phyloP scores from a whole-genome alignment of 2,888 invertebrate genomes.

The Athalia circularis region DNA sequence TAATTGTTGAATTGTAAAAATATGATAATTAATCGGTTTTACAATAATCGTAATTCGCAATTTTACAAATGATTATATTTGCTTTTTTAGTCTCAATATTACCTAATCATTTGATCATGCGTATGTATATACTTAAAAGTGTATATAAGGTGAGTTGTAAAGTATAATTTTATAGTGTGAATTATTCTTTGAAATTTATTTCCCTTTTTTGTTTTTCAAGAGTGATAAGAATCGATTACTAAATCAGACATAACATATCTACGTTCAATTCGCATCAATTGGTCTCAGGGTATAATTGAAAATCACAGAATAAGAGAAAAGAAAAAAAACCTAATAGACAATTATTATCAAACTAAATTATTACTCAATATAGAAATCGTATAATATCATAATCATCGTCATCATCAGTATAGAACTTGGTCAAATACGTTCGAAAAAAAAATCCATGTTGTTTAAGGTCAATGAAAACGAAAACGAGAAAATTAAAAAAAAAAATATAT shows the following conservation, averaged over 20 bases:
- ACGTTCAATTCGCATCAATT: too few relatives aligned
- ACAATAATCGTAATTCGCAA: conserved; percentile 13
- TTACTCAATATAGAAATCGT: neutral
- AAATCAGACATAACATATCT: too few relatives aligned
- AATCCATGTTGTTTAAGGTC: neutral
- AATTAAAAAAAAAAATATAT: conserved; percentile 56
- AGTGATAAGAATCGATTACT: too few relatives aligned
- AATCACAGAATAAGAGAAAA: neutral
- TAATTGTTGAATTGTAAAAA: conserved; percentile 49
- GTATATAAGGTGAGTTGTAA: neutral
- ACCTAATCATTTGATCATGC: neutral
- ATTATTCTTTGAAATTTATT: too few relatives aligned
- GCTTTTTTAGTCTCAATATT: neutral
- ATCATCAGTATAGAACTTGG: conserved; percentile 29
- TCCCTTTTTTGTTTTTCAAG: neutral
- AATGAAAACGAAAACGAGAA: conserved; percentile 54
- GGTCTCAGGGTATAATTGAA: neutral
- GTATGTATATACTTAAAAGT: neutral
- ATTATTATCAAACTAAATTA: conserved; percentile 28
- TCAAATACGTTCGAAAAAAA: conserved; percentile 1
- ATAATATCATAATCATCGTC: conserved; percentile 25
- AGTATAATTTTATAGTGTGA: neutral
- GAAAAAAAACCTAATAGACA: conserved; percentile 11
- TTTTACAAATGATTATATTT: too few relatives aligned
- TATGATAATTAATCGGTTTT: conserved; percentile 30